These are phyloP conservation scores for Lepidocyrtoides sp. DNA, from an alignment of 2,888 invertebrate genomes.

Conservation along the genomic window DNA sequence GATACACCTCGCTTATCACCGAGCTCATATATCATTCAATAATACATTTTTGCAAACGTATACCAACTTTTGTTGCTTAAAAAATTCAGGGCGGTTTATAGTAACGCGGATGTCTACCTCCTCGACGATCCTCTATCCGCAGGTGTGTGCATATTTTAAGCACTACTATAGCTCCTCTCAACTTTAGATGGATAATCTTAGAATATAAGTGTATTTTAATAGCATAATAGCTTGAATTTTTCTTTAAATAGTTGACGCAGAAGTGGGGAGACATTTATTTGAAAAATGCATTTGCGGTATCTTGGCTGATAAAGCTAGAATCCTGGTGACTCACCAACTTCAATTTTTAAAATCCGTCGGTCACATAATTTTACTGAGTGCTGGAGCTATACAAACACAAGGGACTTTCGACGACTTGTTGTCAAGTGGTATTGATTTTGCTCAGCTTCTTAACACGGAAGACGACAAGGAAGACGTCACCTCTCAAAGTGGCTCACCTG, in stretches of 20 bases:
- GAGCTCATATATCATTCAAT: too few relatives aligned
- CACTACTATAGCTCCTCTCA: too few relatives aligned
- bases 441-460: slow-evolving; percentile 86
- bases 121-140: slow-evolving; percentile 88
- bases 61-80: background rate
- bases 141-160: slow-evolving; percentile 86
- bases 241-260: slow-evolving; percentile 86
- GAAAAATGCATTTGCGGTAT: slow-evolving; percentile 86
- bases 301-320: slow-evolving; percentile 86
- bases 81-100: slow-evolving; percentile 87
- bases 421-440: slow-evolving; percentile 86
- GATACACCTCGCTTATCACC: background rate
- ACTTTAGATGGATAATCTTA: too few relatives aligned
- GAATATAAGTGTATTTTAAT: too few relatives aligned
- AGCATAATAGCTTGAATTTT: too few relatives aligned
- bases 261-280: slow-evolving; percentile 87
- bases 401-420: slow-evolving; percentile 89
- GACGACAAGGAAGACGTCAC: background rate
- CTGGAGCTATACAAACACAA: slow-evolving; percentile 85
- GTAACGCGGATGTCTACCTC: slow-evolving; percentile 86
- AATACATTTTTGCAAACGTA: background rate
- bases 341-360: slow-evolving; percentile 92
- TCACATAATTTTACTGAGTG: slow-evolving; percentile 89
- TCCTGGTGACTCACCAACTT: slow-evolving; percentile 92
- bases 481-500: background rate